Conservation (phyloP, 2,888 invertebrate genomes). For the Drosophila bunnanda region DNA sequence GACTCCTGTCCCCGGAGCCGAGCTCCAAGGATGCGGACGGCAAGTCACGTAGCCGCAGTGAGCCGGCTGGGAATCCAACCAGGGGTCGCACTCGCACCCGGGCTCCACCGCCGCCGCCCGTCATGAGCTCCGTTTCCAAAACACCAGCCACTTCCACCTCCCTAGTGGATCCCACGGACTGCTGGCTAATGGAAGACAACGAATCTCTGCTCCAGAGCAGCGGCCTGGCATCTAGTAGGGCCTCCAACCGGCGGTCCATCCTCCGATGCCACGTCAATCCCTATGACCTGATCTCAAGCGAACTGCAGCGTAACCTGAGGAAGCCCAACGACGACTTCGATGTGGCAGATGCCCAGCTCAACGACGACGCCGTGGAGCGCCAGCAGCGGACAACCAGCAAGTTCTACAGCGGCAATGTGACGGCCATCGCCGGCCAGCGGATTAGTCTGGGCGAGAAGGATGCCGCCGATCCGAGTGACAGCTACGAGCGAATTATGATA, state of each 20-base stretch:
- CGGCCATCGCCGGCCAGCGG: slow-evolving; percentile 89
- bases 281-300: slow-evolving; percentile 90
- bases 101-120: slow-evolving; percentile 84
- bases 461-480: slow-evolving; percentile 71
- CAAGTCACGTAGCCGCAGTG: slow-evolving; percentile 78
- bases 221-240: slow-evolving; percentile 41
- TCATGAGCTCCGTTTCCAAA: slow-evolving; percentile 6
- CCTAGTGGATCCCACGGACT: slow-evolving; percentile 67
- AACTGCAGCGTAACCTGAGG: slow-evolving; percentile 46
- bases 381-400: slow-evolving; percentile 42
- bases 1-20: slow-evolving; percentile 88
- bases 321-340: slow-evolving; percentile 84
- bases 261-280: slow-evolving; percentile 94
- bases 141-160: slow-evolving; percentile 11
- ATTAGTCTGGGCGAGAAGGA: slow-evolving; percentile 86
- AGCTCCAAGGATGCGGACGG: slow-evolving; percentile 55
- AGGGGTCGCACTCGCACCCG: slow-evolving; percentile 86
- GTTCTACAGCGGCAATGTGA: slow-evolving; percentile 86
- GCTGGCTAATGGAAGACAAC: slow-evolving; percentile 82
- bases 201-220: slow-evolving; percentile 63
- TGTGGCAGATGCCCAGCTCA: slow-evolving; percentile 82
- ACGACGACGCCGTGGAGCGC: slow-evolving; percentile 72
- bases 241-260: slow-evolving; percentile 88
- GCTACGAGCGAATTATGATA: slow-evolving; percentile 85
- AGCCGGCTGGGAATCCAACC: slow-evolving; percentile 65